Conservation (phyloP, 2,797 vertebrate species). For the Pseudochirops corinnae region DNA sequence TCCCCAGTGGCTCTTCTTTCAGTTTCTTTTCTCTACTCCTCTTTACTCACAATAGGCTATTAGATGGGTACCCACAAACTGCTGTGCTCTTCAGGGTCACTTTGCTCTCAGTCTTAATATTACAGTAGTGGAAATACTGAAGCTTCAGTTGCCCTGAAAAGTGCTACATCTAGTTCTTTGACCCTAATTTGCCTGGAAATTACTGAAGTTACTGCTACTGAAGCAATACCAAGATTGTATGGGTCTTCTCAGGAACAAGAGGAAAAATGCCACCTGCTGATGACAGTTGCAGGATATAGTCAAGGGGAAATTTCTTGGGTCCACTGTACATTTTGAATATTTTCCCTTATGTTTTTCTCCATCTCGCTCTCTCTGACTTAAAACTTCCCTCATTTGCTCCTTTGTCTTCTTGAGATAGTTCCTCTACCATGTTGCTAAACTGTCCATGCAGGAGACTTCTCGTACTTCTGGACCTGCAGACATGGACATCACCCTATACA, state of each 20-base stretch:
- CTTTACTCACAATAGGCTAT: not conserved
- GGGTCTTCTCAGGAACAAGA: not conserved
- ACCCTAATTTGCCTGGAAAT: not conserved
- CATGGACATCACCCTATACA: too few relatives aligned
- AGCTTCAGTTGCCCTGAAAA: not conserved
- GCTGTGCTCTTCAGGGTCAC: not conserved
- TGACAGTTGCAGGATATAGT: not conserved
- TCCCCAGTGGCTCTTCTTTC: not conserved
- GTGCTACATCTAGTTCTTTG: not conserved
- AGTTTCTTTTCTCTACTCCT: not conserved
- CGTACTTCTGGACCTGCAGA: too few relatives aligned
- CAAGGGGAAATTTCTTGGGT: not conserved
- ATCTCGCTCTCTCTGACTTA: not conserved
- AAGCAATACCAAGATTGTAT: not conserved
- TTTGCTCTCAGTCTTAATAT: not conserved
- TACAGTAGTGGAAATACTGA: not conserved
- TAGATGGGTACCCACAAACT: not conserved
- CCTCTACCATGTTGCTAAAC: too few relatives aligned
- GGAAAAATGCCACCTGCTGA: not conserved
- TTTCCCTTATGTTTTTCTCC: not conserved
- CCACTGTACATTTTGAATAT: not conserved
- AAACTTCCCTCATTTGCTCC: not conserved
- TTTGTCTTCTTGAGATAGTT: too few relatives aligned
- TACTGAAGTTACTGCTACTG: not conserved
- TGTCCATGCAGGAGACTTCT: too few relatives aligned